Conservation (phyloP, 2,888 invertebrate species). For the Orthonychiurus folsomi region DNA sequence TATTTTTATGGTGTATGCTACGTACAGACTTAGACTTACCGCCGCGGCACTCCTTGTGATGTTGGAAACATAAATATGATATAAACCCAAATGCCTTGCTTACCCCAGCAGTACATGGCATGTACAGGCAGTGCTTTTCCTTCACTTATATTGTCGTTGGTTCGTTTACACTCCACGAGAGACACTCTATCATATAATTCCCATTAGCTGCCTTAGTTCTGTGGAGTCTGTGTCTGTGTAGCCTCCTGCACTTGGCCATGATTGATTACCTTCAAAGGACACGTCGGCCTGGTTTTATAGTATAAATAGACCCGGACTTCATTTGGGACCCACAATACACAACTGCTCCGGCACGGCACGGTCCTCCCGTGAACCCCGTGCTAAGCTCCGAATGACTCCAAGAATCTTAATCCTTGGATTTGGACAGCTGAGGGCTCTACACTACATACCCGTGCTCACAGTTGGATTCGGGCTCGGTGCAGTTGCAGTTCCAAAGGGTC, state of each 20-base stretch:
- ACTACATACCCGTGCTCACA: too few species aligned
- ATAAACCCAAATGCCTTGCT: too few species aligned
- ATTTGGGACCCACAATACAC: too few species aligned
- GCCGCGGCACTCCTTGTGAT: too few species aligned
- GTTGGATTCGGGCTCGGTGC: too few species aligned
- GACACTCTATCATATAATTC: conserved; percentile 1
- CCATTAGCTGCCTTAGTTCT: not conserved
- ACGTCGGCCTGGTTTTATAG: not conserved
- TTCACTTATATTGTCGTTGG: not conserved
- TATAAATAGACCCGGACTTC: not conserved
- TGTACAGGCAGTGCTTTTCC: not conserved
- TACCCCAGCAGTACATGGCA: not conserved
- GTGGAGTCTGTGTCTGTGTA: not conserved
- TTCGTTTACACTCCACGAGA: not conserved
- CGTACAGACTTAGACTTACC: too few species aligned
- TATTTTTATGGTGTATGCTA: too few species aligned
- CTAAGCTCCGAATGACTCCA: not conserved
- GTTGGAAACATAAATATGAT: too few species aligned
- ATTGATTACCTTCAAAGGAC: not conserved
- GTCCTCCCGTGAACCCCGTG: too few species aligned
- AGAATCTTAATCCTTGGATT: not conserved
- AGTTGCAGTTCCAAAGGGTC: too few species aligned
- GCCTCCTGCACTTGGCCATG: not conserved
- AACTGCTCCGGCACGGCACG: too few species aligned
- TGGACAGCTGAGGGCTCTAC: not conserved